Evolutionary conservation across 2,888 invertebrate genomes (phyloP).

Genomic region (Sesia apiformis): DNA sequence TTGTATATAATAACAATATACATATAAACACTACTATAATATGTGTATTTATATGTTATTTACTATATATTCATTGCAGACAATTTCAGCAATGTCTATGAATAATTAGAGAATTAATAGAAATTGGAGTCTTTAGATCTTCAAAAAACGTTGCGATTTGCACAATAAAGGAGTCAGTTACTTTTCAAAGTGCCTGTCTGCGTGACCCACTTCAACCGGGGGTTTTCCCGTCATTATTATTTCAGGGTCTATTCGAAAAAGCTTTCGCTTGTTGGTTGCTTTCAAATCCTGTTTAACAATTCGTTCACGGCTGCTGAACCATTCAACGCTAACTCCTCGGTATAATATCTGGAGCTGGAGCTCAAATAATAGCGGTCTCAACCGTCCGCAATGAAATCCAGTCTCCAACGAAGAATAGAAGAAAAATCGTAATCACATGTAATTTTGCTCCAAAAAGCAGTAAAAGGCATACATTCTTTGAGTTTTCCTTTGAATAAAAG

Average conservation of each 20-base stretch:
- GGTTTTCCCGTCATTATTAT: slow-evolving; percentile 27
- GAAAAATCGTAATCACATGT: not conserved
- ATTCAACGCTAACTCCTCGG: slow-evolving; percentile 15
- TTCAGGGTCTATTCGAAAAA: slow-evolving; percentile 28
- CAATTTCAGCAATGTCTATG: too few relatives aligned
- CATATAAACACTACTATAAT: too few relatives aligned
- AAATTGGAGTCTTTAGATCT: not conserved
- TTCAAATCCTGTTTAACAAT: slow-evolving; percentile 31
- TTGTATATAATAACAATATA: too few relatives aligned
- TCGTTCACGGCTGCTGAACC: slow-evolving; percentile 22
- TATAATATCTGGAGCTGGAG: slow-evolving; percentile 3
- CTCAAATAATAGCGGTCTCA: slow-evolving; percentile 14
- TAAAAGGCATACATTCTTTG: not conserved
- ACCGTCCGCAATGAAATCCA: slow-evolving; percentile 3
- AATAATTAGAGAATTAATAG: not conserved
- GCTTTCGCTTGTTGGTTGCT: slow-evolving; percentile 29
- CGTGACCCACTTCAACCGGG: slow-evolving; percentile 2
- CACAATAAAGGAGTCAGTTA: slow-evolving; percentile 19
- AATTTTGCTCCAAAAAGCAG: not conserved
- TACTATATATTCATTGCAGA: too few relatives aligned
- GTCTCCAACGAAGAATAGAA: not conserved
- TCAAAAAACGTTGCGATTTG: slow-evolving; percentile 6
- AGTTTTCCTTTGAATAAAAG: not conserved
- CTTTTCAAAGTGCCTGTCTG: slow-evolving; percentile 14
- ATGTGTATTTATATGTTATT: too few relatives aligned